These are phyloP conservation scores for Geodia barretti DNA, from an alignment of 37 sponge, comb jelly and placozoan genomes.

Conservation along the genomic window DNA sequence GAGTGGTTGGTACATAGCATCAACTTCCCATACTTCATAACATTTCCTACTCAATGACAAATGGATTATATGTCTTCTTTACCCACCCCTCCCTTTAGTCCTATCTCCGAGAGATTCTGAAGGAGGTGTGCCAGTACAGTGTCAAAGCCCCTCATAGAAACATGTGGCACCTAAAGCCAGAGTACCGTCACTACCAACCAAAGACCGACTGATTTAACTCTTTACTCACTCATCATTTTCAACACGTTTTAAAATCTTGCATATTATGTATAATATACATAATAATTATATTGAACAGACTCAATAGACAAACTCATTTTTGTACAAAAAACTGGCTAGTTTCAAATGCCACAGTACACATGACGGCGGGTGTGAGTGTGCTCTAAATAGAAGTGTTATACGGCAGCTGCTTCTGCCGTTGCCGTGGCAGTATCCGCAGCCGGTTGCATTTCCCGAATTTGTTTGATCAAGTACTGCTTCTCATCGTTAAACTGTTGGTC, in stretches of 20 bases:
- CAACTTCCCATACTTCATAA: background rate
- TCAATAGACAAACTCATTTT: background rate
- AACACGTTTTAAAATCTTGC: no score
- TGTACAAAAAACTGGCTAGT: background rate
- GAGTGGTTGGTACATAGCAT: no score
- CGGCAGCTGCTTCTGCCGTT: slow-evolving; percentile 11
- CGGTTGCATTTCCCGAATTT: slow-evolving; percentile 85
- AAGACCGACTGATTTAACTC: background rate
- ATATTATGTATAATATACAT: no score
- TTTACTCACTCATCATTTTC: background rate
- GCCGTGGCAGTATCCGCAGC: slow-evolving; percentile 1
- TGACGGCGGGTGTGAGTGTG: background rate
- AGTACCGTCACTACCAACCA: slow-evolving; percentile 62
- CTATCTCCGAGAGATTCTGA: slow-evolving; percentile 90
- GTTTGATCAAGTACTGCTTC: slow-evolving; percentile 94
- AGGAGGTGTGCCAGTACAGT: slow-evolving; percentile 87
- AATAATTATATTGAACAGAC: background rate
- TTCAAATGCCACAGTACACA: background rate
- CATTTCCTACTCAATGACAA: background rate
- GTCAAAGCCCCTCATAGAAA: slow-evolving; percentile 93
- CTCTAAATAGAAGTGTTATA: background rate
- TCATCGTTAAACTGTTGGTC: slow-evolving; percentile 99
- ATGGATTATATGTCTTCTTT: background rate
- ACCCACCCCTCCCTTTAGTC: slow-evolving; percentile 37
- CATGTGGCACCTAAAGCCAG: slow-evolving; percentile 97